Conservation (phyloP, 37 sponge, comb jelly and placozoan genomes). For the Haliclona indistincta region DNA sequence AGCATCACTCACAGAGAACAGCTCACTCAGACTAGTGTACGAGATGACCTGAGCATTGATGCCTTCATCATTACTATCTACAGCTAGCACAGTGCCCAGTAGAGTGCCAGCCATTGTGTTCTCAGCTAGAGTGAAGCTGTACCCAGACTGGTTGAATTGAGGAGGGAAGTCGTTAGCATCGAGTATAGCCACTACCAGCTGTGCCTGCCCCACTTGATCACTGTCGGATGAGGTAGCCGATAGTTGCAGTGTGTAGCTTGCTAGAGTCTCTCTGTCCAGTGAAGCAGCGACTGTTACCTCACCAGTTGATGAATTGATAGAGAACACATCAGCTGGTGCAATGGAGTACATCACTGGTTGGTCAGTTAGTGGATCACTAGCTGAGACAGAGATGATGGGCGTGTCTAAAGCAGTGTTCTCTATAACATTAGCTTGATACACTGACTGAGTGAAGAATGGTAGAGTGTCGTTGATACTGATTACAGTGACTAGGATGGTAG, state of each 20-base stretch:
- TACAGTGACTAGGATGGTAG: constrained; percentile 44
- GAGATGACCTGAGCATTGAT: constrained; percentile 32
- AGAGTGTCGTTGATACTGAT: constrained; percentile 53
- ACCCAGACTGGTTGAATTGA: constrained; percentile 14
- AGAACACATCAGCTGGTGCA: not conserved
- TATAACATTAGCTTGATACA: constrained; percentile 22
- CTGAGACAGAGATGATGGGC: constrained; percentile 34
- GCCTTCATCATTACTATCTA: constrained; percentile 41
- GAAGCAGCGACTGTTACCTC: constrained; percentile 4
- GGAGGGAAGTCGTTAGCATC: constrained; percentile 68
- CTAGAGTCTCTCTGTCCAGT: constrained; percentile 44
- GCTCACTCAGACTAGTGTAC: constrained; percentile 12
- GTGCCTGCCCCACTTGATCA: constrained; percentile 21
- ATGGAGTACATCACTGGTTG: constrained; percentile 25
- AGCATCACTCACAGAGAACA: constrained; percentile 27
- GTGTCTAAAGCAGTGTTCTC: constrained; percentile 44
- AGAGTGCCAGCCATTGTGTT: constrained; percentile 11
- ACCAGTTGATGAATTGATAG: constrained; percentile 35
- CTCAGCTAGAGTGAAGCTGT: constrained; percentile 42
- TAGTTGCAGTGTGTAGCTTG: constrained; percentile 44
- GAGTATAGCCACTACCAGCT: constrained; percentile 22
- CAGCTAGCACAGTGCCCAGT: constrained; percentile 57
- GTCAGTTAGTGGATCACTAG: constrained; percentile 49
- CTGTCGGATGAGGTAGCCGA: constrained; percentile 35
- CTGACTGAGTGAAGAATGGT: constrained; percentile 44